Percentiles rank a stretch among this genome's conserved stretches.
These are phyloP conservation scores for Botrylloides violaceus DNA, from an alignment of 23 tunicate genomes.

Conservation along the genomic window DNA sequence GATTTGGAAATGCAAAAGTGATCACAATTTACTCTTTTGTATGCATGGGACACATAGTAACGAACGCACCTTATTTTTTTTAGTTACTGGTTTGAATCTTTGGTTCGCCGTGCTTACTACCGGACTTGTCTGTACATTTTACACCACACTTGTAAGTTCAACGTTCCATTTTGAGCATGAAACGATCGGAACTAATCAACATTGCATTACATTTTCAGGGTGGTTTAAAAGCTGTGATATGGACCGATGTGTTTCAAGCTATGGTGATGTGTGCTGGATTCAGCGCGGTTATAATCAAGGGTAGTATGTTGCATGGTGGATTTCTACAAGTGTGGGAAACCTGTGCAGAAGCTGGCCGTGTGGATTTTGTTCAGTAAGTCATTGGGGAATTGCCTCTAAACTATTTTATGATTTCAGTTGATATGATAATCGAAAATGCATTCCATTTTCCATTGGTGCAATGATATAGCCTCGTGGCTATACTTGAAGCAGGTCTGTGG, in stretches of 20 bases:
- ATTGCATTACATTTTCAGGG: conserved; percentile 27
- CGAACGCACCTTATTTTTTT: too few relatives aligned
- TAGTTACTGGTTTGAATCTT: conserved; percentile 71
- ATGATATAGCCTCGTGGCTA: too few relatives aligned
- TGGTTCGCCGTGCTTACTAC: conserved; percentile 70
- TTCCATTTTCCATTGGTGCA: too few relatives aligned
- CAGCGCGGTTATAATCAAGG: conserved; percentile 57
- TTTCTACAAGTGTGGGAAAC: conserved; percentile 49
- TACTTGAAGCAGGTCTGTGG: too few relatives aligned
- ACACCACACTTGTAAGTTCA: conserved; percentile 67
- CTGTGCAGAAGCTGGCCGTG: conserved; percentile 40
- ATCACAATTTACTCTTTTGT: too few relatives aligned
- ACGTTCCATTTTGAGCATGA: not conserved
- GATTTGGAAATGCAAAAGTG: too few relatives aligned
- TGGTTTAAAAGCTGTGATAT: conserved; percentile 76
- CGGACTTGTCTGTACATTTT: conserved; percentile 74
- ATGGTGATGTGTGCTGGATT: conserved; percentile 73
- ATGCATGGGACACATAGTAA: too few relatives aligned
- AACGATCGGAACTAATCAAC: not conserved
- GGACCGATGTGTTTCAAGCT: conserved; percentile 87
- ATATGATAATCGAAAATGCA: too few relatives aligned
- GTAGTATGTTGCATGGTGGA: conserved; percentile 55
- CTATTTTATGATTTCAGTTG: too few relatives aligned
- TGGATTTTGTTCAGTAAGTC: conserved; percentile 70
- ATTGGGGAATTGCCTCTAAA: too few relatives aligned